Evolutionary conservation across 2,888 invertebrate genomes (phyloP).

Genomic region (Macroteleia sp.): DNA sequence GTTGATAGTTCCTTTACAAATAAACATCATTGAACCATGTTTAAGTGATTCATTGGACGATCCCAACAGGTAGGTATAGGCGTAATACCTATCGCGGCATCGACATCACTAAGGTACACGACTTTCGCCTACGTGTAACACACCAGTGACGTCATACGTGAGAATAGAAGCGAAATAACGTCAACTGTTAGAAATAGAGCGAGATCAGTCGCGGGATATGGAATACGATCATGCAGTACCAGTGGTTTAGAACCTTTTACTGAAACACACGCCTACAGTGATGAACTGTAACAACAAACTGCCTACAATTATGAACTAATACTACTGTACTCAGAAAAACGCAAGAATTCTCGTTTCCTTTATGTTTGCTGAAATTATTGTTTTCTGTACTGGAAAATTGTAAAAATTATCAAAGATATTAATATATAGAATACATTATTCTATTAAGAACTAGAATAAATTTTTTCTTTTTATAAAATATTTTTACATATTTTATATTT

Average conservation of each 20-base stretch:
- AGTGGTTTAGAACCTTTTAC: slow-evolving; percentile 31
- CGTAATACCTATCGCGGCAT: slow-evolving; percentile 43
- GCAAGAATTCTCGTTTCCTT: too few species aligned
- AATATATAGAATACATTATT: too few species aligned
- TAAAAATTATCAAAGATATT: too few species aligned
- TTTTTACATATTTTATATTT: too few species aligned
- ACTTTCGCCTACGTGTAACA: slow-evolving; percentile 49
- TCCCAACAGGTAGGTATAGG: slow-evolving; percentile 55
- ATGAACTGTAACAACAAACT: too few species aligned
- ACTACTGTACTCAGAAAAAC: too few species aligned
- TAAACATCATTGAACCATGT: slow-evolving; percentile 25
- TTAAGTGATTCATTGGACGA: slow-evolving; percentile 50
- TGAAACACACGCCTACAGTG: too few species aligned
- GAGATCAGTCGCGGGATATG: slow-evolving; percentile 46
- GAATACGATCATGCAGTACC: slow-evolving; percentile 29
- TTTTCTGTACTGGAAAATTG: too few species aligned
- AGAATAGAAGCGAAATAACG: slow-evolving; percentile 55
- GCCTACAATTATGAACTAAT: too few species aligned
- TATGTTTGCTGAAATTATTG: too few species aligned
- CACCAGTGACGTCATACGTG: slow-evolving; percentile 42
- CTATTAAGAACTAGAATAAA: too few species aligned
- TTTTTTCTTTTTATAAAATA: too few species aligned
- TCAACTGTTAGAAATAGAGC: slow-evolving; percentile 52
- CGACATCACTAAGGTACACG: slow-evolving; percentile 42
- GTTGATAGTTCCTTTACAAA: slow-evolving; percentile 9